Percentiles rank a stretch among this genome's conserved stretches.
These are phyloP conservation scores for Dysdera silvatica DNA, from an alignment of 1,140 invertebrate species.

Conservation along the genomic window DNA sequence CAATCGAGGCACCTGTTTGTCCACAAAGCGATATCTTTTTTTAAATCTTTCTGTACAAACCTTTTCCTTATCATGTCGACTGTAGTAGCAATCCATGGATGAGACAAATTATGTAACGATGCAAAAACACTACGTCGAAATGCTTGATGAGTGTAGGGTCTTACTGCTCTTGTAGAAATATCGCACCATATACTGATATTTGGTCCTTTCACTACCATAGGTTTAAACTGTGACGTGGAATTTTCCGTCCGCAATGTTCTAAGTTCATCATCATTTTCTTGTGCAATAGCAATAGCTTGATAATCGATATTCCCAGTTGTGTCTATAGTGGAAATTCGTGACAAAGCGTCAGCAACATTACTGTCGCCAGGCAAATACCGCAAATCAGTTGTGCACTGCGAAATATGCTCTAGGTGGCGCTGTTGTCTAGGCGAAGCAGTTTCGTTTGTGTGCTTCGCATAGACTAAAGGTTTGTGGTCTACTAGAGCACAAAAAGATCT, in stretches of 20 bases:
- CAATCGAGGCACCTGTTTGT: slow-evolving; percentile 2
- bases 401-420: slow-evolving; percentile 41
- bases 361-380: slow-evolving; percentile 42
- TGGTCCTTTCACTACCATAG: neutral
- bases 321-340: neutral
- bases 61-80: neutral
- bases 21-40: neutral
- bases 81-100: slow-evolving; percentile 9
- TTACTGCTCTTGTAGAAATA: neutral
- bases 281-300: slow-evolving; percentile 3
- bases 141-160: slow-evolving; percentile 6
- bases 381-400: slow-evolving; percentile 42
- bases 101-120: slow-evolving; percentile 7
- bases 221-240: neutral
- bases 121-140: slow-evolving; percentile 10
- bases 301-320: neutral
- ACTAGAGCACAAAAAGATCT: slow-evolving; percentile 34
- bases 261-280: slow-evolving; percentile 14
- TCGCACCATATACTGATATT: slow-evolving; percentile 1
- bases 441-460: slow-evolving; percentile 31
- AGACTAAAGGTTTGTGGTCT: slow-evolving; percentile 38
- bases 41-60: slow-evolving; percentile 20
- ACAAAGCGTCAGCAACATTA: slow-evolving; percentile 20
- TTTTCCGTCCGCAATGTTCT: neutral
- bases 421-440: slow-evolving; percentile 30